Evolutionary conservation across 2,888 invertebrate genomes (phyloP).

Genomic region (Sthenelais limicola): DNA sequence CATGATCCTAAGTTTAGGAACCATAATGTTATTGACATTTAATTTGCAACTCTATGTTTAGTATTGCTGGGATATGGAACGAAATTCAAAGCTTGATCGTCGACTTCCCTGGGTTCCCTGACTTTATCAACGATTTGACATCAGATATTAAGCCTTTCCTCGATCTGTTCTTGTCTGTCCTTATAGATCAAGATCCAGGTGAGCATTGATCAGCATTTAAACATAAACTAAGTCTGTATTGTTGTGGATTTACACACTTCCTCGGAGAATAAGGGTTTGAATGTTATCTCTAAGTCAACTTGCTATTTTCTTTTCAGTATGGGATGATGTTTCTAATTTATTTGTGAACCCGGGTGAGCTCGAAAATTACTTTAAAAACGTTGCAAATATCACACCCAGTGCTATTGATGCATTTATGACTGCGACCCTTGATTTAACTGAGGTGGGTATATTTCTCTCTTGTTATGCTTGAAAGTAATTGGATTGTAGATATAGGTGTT

Average conservation of each 20-base stretch:
- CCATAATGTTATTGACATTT: too few relatives aligned
- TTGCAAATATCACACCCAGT: not conserved
- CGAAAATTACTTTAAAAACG: not conserved
- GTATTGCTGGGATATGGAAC: too few relatives aligned
- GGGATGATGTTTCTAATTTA: not conserved
- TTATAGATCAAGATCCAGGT: constrained; percentile 10
- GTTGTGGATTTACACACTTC: too few relatives aligned
- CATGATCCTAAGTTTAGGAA: too few relatives aligned
- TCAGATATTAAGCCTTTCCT: not conserved
- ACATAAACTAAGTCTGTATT: too few relatives aligned
- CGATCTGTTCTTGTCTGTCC: not conserved
- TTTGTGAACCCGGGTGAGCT: not conserved
- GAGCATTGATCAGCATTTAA: too few relatives aligned
- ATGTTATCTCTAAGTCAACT: not conserved
- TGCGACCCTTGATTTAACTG: constrained; percentile 9
- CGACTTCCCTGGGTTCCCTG: too few relatives aligned
- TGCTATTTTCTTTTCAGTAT: not conserved
- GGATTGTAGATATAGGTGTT: not conserved
- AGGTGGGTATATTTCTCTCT: not conserved
- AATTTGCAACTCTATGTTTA: too few relatives aligned
- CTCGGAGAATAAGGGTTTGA: not conserved
- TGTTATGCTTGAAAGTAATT: not conserved
- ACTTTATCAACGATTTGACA: too few relatives aligned
- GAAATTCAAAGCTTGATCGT: too few relatives aligned
- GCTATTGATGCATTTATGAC: not conserved